Evolutionary conservation across 2,797 vertebrate species (phyloP), one percentile per base, ranked within the genome.

Genomic region (Tiaroga cobitis): DNA sequence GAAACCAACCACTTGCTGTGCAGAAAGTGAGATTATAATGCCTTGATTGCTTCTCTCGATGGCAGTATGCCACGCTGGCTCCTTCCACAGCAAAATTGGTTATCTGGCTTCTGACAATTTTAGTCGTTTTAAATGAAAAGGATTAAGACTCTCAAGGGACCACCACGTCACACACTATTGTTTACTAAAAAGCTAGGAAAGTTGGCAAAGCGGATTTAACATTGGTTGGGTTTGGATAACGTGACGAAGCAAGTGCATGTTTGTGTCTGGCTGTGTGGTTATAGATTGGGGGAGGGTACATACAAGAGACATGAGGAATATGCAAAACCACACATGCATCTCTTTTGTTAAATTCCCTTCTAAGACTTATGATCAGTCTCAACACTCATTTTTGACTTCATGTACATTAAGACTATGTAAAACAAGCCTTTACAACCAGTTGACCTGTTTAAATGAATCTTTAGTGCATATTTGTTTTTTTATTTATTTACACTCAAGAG

Each of bases 291-390:
- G 76, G 5, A 83, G 78, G 88, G 32, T 51, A 81, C 80, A 41
- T 51, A 77, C 77, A 41, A 54, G 15, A 77, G 10, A 43, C 61
- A 88, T 37, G 51, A 80, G 78, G 43, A 84, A 24, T 74, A 69
- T 63, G 61, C 68, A 67, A 85, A 85, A 51, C 86, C 91, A 90
- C 90, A 84, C 89, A 90, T 84, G 89, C 72, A 34, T 41, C 19
- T 54, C 65, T 90, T 86, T 90, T 92, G 88, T 91, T 61, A 70
- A 87, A 18, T 88, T 81, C 88, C 84, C 74, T 80, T 84, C 46
- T 37, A 26, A 63, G 3, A 34, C 19, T 84, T 41, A 61, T 46
- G 16, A 39, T 75, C 41, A 75, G 34, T 67, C 34, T 56, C 21
- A 29, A 49, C 19, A 54, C 68, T 46, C 6, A 21, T 11, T 11